Percentiles rank a stretch among this genome's conserved stretches.
These are phyloP conservation scores for Philaethria dido DNA, from an alignment of 2,888 invertebrate species.

Conservation along the genomic window DNA sequence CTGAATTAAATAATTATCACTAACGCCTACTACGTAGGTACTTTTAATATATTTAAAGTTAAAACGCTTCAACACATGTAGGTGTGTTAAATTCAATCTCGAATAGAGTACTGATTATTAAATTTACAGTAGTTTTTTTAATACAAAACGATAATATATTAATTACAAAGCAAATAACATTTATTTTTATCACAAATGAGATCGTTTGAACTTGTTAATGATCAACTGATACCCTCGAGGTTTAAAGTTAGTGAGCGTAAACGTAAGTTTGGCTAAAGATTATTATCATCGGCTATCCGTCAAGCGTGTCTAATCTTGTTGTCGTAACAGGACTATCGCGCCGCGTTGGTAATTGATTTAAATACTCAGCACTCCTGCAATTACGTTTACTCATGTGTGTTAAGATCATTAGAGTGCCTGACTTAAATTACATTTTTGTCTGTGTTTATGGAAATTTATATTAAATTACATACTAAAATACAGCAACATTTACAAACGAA, in stretches of 20 bases:
- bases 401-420: constrained; percentile 4
- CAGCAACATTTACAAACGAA: no score
- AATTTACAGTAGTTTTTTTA: no score
- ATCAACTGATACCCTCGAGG: constrained; percentile 37
- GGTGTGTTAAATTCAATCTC: not conserved
- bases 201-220: constrained; percentile 25
- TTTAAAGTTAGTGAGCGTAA: constrained; percentile 51
- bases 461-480: no score
- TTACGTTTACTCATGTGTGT: constrained; percentile 2
- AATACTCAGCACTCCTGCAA: constrained; percentile 46
- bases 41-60: not conserved
- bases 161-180: no score
- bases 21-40: not conserved
- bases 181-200: constrained; percentile 5
- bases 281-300: constrained; percentile 61
- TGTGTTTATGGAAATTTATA: no score
- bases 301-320: constrained; percentile 68
- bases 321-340: constrained; percentile 64
- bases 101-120: not conserved
- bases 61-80: not conserved
- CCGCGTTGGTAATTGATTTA: constrained; percentile 68
- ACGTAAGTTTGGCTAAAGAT: constrained; percentile 61
- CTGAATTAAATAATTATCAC: not conserved
- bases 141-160: not conserved
- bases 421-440: constrained; percentile 2